A percentile compares a stretch with the other conserved stretches of the same genome.
Evolutionary conservation across 2,797 vertebrate genomes (phyloP).

Genomic region (Loriculus beryllinus): DNA sequence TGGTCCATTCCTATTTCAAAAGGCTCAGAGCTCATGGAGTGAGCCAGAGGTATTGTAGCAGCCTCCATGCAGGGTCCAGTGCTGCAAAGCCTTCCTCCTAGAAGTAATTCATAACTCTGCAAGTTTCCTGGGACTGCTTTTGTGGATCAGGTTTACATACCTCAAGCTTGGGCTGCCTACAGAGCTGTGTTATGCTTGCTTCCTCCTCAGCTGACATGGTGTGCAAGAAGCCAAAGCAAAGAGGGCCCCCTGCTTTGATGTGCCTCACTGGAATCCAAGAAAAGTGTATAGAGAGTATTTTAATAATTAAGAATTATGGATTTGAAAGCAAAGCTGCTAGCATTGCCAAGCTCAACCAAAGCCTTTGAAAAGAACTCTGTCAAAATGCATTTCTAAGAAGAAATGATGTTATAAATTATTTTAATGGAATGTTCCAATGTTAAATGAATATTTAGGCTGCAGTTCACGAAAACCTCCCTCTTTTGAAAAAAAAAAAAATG

Average conservation of each 20-base stretch:
- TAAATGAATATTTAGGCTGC: slow-evolving; percentile 72
- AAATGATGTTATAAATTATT: slow-evolving; percentile 74
- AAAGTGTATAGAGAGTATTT: slow-evolving; percentile 42
- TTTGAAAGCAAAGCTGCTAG: slow-evolving; percentile 49
- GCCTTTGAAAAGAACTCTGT: slow-evolving; percentile 55
- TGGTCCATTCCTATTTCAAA: background rate
- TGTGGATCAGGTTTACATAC: background rate
- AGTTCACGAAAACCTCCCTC: slow-evolving; percentile 64
- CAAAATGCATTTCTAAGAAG: slow-evolving; percentile 64
- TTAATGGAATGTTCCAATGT: slow-evolving; percentile 66
- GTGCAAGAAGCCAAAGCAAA: background rate
- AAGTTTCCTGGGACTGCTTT: background rate
- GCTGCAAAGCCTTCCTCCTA: background rate
- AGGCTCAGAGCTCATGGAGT: background rate
- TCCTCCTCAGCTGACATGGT: slow-evolving; percentile 23
- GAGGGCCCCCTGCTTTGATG: slow-evolving; percentile 38
- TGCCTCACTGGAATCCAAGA: slow-evolving; percentile 5
- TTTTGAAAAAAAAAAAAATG: slow-evolving; percentile 57
- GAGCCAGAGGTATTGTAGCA: background rate
- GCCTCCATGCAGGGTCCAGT: background rate
- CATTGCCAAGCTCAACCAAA: slow-evolving; percentile 44
- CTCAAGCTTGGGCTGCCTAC: background rate
- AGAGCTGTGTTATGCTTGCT: background rate
- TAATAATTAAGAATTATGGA: slow-evolving; percentile 64
- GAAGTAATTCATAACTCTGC: rapidly evolving